phyloP scores from a whole-genome alignment of 2,888 invertebrate genomes.

The Nineta flava region DNA sequence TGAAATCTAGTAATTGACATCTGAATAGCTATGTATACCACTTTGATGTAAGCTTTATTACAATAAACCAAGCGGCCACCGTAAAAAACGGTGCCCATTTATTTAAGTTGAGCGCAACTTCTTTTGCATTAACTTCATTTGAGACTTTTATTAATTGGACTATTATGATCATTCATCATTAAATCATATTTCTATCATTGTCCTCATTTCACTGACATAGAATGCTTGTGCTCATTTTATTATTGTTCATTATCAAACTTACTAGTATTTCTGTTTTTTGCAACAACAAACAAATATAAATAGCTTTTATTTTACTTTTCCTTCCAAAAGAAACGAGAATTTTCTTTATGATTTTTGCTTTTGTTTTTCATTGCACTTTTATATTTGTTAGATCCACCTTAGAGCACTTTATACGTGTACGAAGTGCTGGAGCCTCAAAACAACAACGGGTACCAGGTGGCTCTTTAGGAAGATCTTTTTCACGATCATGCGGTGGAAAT shows the following conservation, averaged over 20 bases:
- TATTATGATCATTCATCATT: too few species aligned
- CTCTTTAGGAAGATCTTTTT: slow-evolving; percentile 47
- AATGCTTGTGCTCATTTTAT: slow-evolving; percentile 2
- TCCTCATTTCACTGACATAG: slow-evolving; percentile 1
- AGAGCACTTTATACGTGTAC: slow-evolving; percentile 36
- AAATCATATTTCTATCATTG: background rate
- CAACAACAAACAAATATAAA: too few species aligned
- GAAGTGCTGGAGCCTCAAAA: slow-evolving; percentile 41
- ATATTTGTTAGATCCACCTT: slow-evolving; percentile 29
- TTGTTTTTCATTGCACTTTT: slow-evolving; percentile 20
- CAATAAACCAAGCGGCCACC: too few species aligned
- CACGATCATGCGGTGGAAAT: slow-evolving; percentile 44
- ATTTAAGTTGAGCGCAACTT: too few species aligned
- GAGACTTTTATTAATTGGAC: too few species aligned
- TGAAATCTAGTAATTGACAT: too few species aligned
- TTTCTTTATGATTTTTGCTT: slow-evolving; percentile 20
- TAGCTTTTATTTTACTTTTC: background rate
- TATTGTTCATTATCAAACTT: background rate
- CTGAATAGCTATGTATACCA: too few species aligned
- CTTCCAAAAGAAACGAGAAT: slow-evolving; percentile 2
- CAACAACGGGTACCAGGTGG: slow-evolving; percentile 42
- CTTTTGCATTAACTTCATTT: too few species aligned
- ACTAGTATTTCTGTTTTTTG: too few species aligned
- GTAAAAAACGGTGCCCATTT: too few species aligned
- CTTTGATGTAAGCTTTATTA: too few species aligned